A percentile compares a stretch with the other conserved stretches of the same genome.
Evolutionary conservation across 2,888 invertebrate genomes (phyloP).

Genomic region (Hanleya hanleyi): DNA sequence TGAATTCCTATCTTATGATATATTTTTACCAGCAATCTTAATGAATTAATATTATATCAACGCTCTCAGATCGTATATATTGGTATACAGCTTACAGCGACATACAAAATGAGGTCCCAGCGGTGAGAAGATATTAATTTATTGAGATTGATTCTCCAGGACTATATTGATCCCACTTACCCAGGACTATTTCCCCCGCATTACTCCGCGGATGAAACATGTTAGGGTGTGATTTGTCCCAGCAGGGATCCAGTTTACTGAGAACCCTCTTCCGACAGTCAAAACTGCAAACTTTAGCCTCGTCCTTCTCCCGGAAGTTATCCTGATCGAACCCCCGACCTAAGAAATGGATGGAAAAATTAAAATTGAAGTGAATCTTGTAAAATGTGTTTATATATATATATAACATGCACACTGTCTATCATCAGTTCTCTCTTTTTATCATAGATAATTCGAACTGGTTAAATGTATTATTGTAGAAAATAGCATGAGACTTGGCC

Average conservation of each 20-base stretch:
- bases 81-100: too few species aligned
- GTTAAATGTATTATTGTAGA: not conserved
- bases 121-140: too few species aligned
- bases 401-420: not conserved
- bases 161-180: too few species aligned
- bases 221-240: slow-evolving; percentile 51
- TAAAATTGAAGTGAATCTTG: not conserved
- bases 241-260: slow-evolving; percentile 34
- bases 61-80: too few species aligned
- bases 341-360: slow-evolving; percentile 27
- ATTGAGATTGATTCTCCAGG: too few species aligned
- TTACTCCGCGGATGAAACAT: slow-evolving; percentile 50
- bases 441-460: not conserved
- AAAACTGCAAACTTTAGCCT: slow-evolving; percentile 47
- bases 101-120: too few species aligned
- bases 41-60: too few species aligned
- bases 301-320: slow-evolving; percentile 56
- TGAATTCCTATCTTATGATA: too few species aligned
- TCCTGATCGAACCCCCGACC: slow-evolving; percentile 60
- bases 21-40: too few species aligned
- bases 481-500: not conserved
- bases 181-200: slow-evolving; percentile 43
- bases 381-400: slow-evolving; percentile 2
- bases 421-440: not conserved
- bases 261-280: slow-evolving; percentile 1